These are phyloP conservation scores for Euwallacea fornicatus DNA, from an alignment of 1,140 invertebrate species.

Conservation along the genomic window DNA sequence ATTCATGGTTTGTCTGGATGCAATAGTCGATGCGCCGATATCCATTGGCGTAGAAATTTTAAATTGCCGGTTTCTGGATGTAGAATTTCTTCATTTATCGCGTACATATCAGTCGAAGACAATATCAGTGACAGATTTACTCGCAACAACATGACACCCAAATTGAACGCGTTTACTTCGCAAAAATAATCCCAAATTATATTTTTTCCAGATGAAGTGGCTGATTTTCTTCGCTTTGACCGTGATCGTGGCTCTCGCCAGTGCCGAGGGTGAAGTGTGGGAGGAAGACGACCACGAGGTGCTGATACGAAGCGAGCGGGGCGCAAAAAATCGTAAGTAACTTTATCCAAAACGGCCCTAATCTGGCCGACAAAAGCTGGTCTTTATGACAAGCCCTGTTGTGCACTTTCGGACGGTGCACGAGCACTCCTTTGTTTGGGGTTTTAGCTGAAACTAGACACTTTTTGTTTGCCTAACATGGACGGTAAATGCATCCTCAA, in stretches of 20 bases:
- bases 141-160: neutral
- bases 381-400: neutral
- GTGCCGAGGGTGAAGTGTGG: conserved; percentile 63
- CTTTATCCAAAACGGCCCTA: no score
- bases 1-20: no score
- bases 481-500: neutral
- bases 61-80: no score
- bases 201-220: conserved; percentile 53
- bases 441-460: conserved; percentile 8
- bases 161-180: neutral
- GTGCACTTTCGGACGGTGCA: neutral
- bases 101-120: no score
- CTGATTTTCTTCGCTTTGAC: conserved; percentile 54
- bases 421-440: conserved; percentile 13
- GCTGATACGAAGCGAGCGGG: conserved; percentile 72
- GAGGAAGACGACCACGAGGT: conserved; percentile 75
- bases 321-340: conserved; percentile 66
- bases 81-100: no score
- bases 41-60: no score
- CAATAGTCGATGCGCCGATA: no score
- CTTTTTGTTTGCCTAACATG: neutral
- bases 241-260: conserved; percentile 54
- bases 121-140: neutral
- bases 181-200: neutral
- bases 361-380: no score